Evolutionary conservation across 2,888 invertebrate species (phyloP).

Genomic region (Noctua pronuba): DNA sequence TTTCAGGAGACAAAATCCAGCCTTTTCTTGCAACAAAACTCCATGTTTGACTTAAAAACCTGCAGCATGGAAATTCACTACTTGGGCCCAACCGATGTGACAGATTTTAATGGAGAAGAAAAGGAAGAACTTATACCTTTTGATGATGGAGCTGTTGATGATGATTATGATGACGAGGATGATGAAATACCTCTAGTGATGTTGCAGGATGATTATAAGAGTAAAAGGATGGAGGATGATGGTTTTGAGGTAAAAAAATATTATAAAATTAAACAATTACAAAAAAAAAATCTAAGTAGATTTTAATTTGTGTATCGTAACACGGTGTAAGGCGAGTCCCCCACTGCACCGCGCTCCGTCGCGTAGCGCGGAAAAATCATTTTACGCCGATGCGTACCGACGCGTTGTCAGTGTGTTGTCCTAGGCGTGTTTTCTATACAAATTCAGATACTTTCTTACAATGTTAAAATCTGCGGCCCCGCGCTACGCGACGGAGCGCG

Average conservation of each 20-base stretch:
- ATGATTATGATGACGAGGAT: constrained; percentile 62
- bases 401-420: no score
- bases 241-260: constrained; percentile 13
- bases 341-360: no score
- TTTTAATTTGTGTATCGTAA: no score
- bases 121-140: constrained; percentile 1
- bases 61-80: constrained; percentile 41
- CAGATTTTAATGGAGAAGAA: background rate
- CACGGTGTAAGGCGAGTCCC: no score
- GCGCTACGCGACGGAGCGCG: no score
- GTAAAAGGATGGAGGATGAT: constrained; percentile 5
- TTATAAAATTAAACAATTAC: no score
- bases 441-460: no score
- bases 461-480: no score
- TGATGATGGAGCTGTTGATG: constrained; percentile 25
- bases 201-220: constrained; percentile 56
- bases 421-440: no score
- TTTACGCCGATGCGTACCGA: no score
- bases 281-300: no score
- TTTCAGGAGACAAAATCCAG: constrained; percentile 59
- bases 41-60: constrained; percentile 40
- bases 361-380: no score
- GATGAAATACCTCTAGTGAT: constrained; percentile 72
- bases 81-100: constrained; percentile 34
- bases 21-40: background rate